Percentiles rank a stretch among this genome's conserved stretches.
Evolutionary conservation across 2,797 vertebrate genomes (phyloP).

Genomic region (Darevskia mixta): DNA sequence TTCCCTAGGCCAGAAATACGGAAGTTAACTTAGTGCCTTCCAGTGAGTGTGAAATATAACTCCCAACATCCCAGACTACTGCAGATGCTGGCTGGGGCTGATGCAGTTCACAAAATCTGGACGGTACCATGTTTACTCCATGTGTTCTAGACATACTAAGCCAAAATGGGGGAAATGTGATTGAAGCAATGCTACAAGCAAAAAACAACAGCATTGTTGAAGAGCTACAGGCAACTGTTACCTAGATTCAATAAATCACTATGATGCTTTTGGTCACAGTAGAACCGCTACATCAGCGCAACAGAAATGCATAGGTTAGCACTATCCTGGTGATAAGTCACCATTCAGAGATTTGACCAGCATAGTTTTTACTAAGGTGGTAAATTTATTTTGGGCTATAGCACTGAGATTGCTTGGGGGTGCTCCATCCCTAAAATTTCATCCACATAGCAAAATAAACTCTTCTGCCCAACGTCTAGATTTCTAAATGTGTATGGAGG

Average conservation of each 20-base stretch:
- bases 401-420: too few relatives aligned
- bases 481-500: neutral
- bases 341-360: neutral
- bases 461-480: neutral
- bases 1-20: neutral
- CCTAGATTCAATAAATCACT: neutral
- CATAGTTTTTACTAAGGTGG: neutral
- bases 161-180: neutral
- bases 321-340: neutral
- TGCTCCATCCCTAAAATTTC: neutral
- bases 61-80: too few relatives aligned
- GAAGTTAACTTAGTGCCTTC: neutral
- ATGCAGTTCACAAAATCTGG: too few relatives aligned
- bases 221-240: too few relatives aligned
- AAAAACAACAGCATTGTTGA: neutral
- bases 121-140: too few relatives aligned
- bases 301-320: neutral
- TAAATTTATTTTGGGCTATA: neutral
- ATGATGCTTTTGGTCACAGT: neutral
- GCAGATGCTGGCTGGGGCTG: too few relatives aligned
- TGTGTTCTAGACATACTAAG: neutral
- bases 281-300: neutral
- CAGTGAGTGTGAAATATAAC: too few relatives aligned
- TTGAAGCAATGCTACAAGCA: neutral
- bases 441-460: neutral